These are phyloP conservation scores for Tokudaia tokunoshimensis DNA, from an alignment of 2,797 vertebrate species.

Conservation along the genomic window DNA sequence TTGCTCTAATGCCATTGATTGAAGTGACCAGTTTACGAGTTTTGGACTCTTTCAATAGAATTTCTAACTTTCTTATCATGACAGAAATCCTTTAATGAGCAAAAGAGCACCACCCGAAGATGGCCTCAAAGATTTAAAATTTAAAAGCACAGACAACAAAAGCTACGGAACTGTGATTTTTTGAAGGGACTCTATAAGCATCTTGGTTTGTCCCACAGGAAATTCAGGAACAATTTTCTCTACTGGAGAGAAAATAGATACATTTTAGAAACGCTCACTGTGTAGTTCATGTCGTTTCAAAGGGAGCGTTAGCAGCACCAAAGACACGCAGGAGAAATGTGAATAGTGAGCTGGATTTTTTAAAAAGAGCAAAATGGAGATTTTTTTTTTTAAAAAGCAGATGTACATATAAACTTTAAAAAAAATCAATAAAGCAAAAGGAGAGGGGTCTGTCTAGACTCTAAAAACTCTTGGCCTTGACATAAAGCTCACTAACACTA, in stretches of 20 bases:
- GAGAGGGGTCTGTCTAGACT: rapidly evolving
- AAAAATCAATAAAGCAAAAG: conserved; percentile 3
- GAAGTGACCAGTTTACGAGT: background rate
- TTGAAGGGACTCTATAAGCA: background rate
- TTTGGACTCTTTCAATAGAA: background rate
- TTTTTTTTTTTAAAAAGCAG: conserved; percentile 13
- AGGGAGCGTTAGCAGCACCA: background rate
- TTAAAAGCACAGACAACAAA: conserved; percentile 24
- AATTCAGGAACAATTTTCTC: background rate
- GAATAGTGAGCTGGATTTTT: background rate
- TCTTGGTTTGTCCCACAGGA: background rate
- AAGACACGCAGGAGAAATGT: conserved; percentile 43
- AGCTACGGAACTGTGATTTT: background rate
- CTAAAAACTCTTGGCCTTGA: background rate
- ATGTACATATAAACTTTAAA: background rate
- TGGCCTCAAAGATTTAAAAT: conserved; percentile 17
- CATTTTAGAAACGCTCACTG: conserved; percentile 10
- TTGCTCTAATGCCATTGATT: background rate
- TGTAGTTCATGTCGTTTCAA: background rate
- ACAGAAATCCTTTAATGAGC: background rate
- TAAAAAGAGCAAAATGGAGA: conserved; percentile 37
- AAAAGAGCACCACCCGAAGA: background rate
- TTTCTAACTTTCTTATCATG: conserved; percentile 13
- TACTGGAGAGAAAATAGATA: background rate
- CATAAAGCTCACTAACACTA: background rate